Evolutionary conservation across 2,888 invertebrate species (phyloP).

Genomic region (Chromoteleia sp.): DNA sequence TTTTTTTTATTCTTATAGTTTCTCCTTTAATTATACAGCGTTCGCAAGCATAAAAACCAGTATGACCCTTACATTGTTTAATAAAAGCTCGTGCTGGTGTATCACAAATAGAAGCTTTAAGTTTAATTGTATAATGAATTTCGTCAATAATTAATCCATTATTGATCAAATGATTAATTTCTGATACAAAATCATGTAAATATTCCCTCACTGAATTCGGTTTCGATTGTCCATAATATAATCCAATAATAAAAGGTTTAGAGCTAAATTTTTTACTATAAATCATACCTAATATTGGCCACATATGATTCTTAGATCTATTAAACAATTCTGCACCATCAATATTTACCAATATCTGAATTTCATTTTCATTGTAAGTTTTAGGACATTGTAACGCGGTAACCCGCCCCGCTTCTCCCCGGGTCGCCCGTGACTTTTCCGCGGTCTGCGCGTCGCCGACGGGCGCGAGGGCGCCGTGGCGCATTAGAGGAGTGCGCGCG

Average conservation of each 20-base stretch:
- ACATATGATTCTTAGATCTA: constrained; percentile 14
- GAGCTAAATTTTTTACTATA: constrained; percentile 37
- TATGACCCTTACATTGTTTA: constrained; percentile 44
- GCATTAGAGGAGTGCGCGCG: too few species aligned
- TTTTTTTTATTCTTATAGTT: constrained; percentile 1
- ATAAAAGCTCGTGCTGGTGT: constrained; percentile 37
- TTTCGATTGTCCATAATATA: constrained; percentile 47
- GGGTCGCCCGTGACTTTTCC: too few species aligned
- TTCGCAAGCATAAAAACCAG: constrained; percentile 36
- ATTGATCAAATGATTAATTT: constrained; percentile 29
- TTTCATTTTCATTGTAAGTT: constrained; percentile 5
- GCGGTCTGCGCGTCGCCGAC: too few species aligned
- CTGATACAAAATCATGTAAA: constrained; percentile 34
- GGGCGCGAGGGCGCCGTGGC: too few species aligned
- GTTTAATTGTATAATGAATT: constrained; percentile 17
- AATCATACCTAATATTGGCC: constrained; percentile 5
- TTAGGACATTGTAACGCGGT: too few species aligned
- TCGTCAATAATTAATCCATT: constrained; percentile 17
- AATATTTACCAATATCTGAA: not conserved
- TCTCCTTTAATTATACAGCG: constrained; percentile 35
- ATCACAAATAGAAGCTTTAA: constrained; percentile 34
- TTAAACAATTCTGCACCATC: constrained; percentile 20
- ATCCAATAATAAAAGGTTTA: constrained; percentile 38
- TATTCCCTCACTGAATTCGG: constrained; percentile 22
- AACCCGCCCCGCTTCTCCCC: too few species aligned